These are phyloP conservation scores for Hetaerina americana DNA, from an alignment of 1,140 invertebrate genomes.

Conservation along the genomic window DNA sequence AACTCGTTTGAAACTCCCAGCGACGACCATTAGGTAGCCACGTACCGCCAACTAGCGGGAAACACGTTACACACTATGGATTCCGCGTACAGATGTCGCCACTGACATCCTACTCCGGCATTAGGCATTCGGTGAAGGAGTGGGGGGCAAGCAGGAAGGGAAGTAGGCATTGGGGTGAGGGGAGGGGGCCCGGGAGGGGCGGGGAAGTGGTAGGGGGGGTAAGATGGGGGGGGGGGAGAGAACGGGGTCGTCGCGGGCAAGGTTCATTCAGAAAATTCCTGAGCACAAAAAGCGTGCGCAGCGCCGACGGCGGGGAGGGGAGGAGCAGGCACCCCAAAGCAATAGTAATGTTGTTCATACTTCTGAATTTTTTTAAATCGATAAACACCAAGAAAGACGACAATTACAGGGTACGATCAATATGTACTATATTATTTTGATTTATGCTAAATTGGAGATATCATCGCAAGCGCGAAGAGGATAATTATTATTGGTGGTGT, in stretches of 20 bases:
- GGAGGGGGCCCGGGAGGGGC: neutral
- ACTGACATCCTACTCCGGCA: neutral
- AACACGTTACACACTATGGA: neutral
- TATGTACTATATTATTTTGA: too few relatives aligned
- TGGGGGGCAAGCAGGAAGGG: too few relatives aligned
- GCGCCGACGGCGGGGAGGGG: neutral
- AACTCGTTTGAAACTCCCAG: neutral
- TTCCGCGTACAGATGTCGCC: neutral
- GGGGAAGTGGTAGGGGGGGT: neutral
- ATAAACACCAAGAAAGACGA: too few relatives aligned
- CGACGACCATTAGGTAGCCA: neutral
- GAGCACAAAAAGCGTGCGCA: neutral
- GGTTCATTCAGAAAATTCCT: neutral
- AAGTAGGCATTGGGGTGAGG: too few relatives aligned
- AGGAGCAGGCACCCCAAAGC: neutral
- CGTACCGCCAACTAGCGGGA: neutral
- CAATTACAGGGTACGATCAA: too few relatives aligned
- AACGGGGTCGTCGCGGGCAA: neutral
- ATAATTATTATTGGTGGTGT: too few relatives aligned
- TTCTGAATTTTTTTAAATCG: too few relatives aligned
- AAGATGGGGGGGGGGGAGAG: neutral
- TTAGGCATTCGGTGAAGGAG: neutral
- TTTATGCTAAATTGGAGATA: too few relatives aligned
- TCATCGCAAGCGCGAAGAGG: too few relatives aligned
- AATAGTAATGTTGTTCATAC: too few relatives aligned